Evolutionary conservation across 1,140 invertebrate genomes (phyloP), one percentile per base, ranked within the genome.

Genomic region (Phymastichus coffea): DNA sequence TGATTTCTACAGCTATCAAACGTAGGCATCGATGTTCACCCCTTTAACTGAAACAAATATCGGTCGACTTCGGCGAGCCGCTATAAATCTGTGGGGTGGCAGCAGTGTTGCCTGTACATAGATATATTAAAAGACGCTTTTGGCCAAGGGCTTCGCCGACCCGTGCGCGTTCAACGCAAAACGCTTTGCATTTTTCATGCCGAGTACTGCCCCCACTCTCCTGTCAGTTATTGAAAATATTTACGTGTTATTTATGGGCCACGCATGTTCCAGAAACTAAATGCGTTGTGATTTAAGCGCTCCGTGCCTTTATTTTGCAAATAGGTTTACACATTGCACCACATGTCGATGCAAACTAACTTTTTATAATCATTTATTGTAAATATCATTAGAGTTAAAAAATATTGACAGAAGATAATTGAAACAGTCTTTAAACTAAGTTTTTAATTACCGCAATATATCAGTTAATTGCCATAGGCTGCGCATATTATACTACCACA

Each of bases 191-290:
- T 75, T 76, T 75, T 72, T 74, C 72, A 75, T 76, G 69, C 68
- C 46, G 59, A 66, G 61, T 4, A 25, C 44, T 57, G 4, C 17
- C n/a, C 12, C n/a, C 40, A 14, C 65, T 53, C 59, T 68, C 64
- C 37, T 61, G 67, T 67, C 70, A 74, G 71, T 76, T 74, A 72
- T 75, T 71, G 70, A 75, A 76, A 76, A 75, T 70, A 75, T 78
- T 77, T 73, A 78, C 77, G 75, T 75, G 72, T 75, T 75, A 75
- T 75, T 74, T 76, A 76, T 73, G 70, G 69, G 62, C 61, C 69
- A 71, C 69, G 74, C 74, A 76, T 75, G 73, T 66, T 69, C 63
- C 69, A 67, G 43, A 60, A 73, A 70, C 61, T 63, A 64, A 72
- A 68, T 59, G 57, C 61, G 70, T 19, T n/a, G 63, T 66, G 66